Conservation (phyloP, 2,888 invertebrate species). For the Peribatodes rhomboidaria region DNA sequence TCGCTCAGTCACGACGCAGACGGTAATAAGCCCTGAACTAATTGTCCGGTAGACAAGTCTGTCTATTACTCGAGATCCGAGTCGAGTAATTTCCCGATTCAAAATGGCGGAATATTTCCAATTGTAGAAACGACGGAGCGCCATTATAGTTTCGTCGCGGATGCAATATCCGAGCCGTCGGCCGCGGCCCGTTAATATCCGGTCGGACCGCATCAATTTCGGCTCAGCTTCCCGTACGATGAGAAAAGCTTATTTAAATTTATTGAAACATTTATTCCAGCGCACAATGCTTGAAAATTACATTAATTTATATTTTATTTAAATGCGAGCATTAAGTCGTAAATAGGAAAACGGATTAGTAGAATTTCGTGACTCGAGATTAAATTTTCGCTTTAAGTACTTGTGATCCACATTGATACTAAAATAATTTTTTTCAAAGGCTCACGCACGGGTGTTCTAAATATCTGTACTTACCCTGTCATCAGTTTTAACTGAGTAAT, state of each 20-base stretch:
- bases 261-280: conserved; percentile 8
- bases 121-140: conserved; percentile 22
- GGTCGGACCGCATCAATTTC: conserved; percentile 57
- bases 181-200: conserved; percentile 61
- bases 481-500: background rate
- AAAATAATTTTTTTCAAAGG: background rate
- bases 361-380: background rate
- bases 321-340: background rate
- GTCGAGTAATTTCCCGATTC: conserved; percentile 14
- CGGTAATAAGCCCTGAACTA: no score
- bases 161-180: conserved; percentile 60
- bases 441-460: background rate
- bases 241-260: conserved; percentile 23
- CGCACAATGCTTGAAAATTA: background rate
- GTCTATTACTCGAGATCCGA: background rate
- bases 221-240: conserved; percentile 18
- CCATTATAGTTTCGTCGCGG: conserved; percentile 43
- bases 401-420: background rate
- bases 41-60: background rate
- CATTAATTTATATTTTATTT: background rate
- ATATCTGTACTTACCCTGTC: background rate
- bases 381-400: background rate
- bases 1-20: background rate
- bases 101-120: conserved; percentile 26
- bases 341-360: no score